phyloP scores from a whole-genome alignment of 2,888 invertebrate genomes.

The Eueremaeus valkanovi region DNA sequence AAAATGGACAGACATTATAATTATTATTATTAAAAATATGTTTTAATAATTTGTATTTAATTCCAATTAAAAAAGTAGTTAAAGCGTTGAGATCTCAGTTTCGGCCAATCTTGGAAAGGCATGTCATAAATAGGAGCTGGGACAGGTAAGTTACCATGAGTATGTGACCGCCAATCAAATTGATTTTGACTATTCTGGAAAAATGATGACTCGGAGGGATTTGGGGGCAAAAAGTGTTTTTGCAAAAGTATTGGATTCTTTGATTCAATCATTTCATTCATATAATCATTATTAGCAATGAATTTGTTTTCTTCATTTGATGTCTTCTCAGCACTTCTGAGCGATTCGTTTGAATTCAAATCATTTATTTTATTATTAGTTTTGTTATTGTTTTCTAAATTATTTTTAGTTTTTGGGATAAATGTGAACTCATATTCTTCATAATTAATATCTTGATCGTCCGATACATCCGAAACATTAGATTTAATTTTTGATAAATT shows the following conservation, averaged over 20 bases:
- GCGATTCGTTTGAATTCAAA: background rate
- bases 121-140: no score
- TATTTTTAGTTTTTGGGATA: background rate
- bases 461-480: background rate
- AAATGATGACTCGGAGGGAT: background rate
- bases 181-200: no score
- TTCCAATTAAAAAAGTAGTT: no score
- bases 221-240: background rate
- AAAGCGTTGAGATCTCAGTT: no score
- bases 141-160: no score
- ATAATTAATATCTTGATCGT: background rate
- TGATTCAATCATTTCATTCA: background rate
- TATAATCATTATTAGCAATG: background rate
- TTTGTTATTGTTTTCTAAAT: background rate
- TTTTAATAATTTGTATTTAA: no score
- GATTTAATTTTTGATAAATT: background rate
- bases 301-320: background rate
- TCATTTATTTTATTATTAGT: background rate
- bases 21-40: no score
- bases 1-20: no score
- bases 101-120: no score
- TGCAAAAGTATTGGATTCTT: background rate
- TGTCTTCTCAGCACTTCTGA: background rate
- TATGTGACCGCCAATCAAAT: no score
- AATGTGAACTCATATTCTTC: conserved; percentile 21